Percentiles rank a stretch among this genome's conserved stretches.
These are phyloP conservation scores for Euleptes europaea DNA, from an alignment of 2,113 vertebrate species.

Conservation along the genomic window DNA sequence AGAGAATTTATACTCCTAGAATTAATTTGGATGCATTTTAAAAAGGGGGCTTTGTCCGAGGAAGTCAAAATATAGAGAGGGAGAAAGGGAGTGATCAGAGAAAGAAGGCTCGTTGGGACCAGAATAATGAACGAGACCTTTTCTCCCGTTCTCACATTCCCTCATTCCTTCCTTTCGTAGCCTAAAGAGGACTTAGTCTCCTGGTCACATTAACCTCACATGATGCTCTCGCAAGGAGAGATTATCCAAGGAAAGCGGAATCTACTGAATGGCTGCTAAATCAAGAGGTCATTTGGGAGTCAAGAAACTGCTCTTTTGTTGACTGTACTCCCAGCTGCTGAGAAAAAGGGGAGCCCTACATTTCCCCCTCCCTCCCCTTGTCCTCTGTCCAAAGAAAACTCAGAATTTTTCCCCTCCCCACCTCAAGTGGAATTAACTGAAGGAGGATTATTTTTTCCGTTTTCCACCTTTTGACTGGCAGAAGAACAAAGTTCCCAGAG, in stretches of 20 bases:
- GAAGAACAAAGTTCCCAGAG: not conserved
- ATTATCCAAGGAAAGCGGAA: not conserved
- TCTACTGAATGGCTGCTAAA: not conserved
- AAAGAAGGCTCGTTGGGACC: not conserved
- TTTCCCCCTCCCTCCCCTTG: not conserved
- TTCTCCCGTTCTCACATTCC: not conserved
- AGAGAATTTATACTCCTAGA: too few relatives aligned
- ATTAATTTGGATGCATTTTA: not conserved
- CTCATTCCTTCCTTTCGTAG: not conserved
- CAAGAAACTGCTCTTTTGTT: slow-evolving; percentile 2
- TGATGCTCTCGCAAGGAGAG: slow-evolving; percentile 7
- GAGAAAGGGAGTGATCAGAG: not conserved
- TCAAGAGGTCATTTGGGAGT: slow-evolving; percentile 11
- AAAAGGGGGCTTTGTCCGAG: not conserved
- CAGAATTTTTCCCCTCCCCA: not conserved
- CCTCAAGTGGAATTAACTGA: not conserved
- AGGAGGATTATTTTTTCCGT: too few relatives aligned
- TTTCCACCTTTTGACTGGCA: not conserved
- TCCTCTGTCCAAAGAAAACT: not conserved
- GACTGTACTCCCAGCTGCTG: not conserved
- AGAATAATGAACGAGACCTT: not conserved
- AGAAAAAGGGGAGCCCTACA: not conserved
- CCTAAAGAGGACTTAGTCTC: not conserved
- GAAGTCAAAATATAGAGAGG: not conserved
- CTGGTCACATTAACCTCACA: slow-evolving; percentile 42